phyloP scores from a whole-genome alignment of 2,797 vertebrate genomes.

The Potorous gilbertii region DNA sequence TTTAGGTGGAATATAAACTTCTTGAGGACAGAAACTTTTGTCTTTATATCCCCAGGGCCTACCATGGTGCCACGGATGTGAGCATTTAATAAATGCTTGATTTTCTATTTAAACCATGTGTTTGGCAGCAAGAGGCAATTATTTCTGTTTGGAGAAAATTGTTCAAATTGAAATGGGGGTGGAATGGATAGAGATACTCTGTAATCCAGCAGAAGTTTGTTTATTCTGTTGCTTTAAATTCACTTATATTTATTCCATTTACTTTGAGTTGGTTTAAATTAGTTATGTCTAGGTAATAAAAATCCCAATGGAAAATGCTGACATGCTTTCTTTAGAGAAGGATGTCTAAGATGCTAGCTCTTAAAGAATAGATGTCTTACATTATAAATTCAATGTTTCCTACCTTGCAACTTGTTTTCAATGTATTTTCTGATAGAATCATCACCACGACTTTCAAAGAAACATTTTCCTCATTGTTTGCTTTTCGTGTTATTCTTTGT shows the following conservation, averaged over 20 bases:
- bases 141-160: conserved; percentile 34
- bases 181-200: background rate
- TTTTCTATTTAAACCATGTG: background rate
- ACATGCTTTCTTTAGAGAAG: conserved; percentile 26
- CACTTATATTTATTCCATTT: background rate
- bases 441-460: background rate
- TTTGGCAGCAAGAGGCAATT: background rate
- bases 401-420: conserved; percentile 49
- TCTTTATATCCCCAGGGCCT: background rate
- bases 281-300: conserved; percentile 32
- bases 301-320: background rate
- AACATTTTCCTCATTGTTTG: background rate
- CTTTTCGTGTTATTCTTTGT: background rate
- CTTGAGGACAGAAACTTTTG: background rate
- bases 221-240: background rate
- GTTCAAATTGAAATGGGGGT: background rate
- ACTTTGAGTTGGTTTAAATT: conserved; percentile 37
- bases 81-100: background rate
- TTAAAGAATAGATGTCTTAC: conserved; percentile 8
- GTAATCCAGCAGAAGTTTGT: background rate
- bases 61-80: background rate
- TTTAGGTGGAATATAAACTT: background rate
- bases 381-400: conserved; percentile 30
- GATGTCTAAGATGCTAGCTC: background rate
- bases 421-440: conserved; percentile 10